Evolutionary conservation across 1,140 invertebrate genomes (phyloP), one percentile per base, ranked within the genome.

Genomic region (Cotesia typhae): DNA sequence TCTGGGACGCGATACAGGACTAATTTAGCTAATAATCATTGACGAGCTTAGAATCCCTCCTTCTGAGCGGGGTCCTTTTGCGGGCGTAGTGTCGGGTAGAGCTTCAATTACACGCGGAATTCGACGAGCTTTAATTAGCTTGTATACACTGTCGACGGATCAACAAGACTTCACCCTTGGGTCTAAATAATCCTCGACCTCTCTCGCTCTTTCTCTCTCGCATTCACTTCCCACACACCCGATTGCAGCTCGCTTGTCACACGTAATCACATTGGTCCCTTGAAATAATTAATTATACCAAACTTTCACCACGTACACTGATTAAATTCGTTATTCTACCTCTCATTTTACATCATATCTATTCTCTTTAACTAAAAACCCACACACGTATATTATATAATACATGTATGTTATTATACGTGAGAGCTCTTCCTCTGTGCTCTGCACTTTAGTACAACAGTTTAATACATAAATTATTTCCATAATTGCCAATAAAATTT

Each of bases 71-170:
- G 1, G 20, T 38, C 64, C 64, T 66, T 53, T 52, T n/a, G 4
- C 5, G 12, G 20, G 9, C 7, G 55, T 47, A 68, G 78, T 76
- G 74, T 79, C 75, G 53, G 64, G 76, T 79, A 76, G 76, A 76
- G 75, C 68, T 76, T 74, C 78, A 80, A 80, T 80, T 78, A 76
- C 74, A 79, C 74, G 36, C 63, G 74, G 74, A 78, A 80, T 79
- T 79, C 72, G 78, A 79, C 57, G 72, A 73, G 78, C 63, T 79
- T 78, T 79, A 80, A 80, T 80, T 77, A 78, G 77, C 55, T 78
- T 73, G 72, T 73, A 59, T 69, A 74, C 60, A 47, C 60, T 36
- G 60, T 55, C 60, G 52, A 51, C 64, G 61, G 47, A 70, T 74
- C 64, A 70, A 59, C 67, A 35, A 53, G 6, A n/a, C n/a, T n/a